phyloP scores from a whole-genome alignment of 2,113 vertebrate genomes.

The Astur gentilis region DNA sequence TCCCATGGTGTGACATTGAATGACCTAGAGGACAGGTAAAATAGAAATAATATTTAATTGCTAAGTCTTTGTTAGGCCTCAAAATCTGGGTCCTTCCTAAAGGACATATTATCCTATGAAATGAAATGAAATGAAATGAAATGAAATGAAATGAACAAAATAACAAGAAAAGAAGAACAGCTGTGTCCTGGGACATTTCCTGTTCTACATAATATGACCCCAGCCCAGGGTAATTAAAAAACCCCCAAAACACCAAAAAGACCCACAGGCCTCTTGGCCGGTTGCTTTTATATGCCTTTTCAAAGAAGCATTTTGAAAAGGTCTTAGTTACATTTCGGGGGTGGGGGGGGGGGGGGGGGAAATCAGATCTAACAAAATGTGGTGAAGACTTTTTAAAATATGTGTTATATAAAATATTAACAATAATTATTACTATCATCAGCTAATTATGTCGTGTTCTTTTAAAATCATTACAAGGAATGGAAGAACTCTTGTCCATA shows the following conservation, averaged over 20 bases:
- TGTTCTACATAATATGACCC: not conserved
- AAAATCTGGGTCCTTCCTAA: not conserved
- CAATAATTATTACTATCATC: not conserved
- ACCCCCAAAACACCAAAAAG: not conserved
- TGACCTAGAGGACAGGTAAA: not conserved
- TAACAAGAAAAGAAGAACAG: not conserved
- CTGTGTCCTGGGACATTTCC: not conserved
- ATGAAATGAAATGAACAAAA: not conserved
- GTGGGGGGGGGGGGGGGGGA: no score
- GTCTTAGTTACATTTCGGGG: not conserved
- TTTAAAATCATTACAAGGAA: not conserved
- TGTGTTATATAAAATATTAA: not conserved
- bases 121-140: not conserved
- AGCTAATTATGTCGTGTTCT: not conserved
- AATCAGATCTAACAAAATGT: not conserved
- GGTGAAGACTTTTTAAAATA: not conserved
- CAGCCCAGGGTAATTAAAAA: not conserved
- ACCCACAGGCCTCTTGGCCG: not conserved
- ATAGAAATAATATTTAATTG: not conserved
- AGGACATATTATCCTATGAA: not conserved
- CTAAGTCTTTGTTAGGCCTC: not conserved
- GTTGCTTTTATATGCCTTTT: not conserved
- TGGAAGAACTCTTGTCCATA: not conserved
- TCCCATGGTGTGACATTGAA: not conserved
- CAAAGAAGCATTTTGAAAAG: not conserved